Evolutionary conservation across 2,888 invertebrate genomes (phyloP), one percentile per base, ranked within the genome.

Genomic region (Lobophora halterata): DNA sequence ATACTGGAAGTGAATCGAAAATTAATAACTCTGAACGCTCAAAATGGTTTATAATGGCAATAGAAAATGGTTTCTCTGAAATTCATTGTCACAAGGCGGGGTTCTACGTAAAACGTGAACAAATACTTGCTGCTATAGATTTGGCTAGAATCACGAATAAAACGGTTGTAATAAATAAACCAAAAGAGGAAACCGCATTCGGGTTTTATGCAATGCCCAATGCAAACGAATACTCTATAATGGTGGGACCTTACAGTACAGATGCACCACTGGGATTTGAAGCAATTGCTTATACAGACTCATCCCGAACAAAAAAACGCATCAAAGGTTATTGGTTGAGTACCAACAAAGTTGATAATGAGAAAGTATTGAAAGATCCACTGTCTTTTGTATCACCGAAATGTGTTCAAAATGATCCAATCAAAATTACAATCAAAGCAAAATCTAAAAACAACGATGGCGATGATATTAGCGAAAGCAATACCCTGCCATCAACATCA

Each of bases 11-110:
- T 6, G 13, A 27, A 34, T 12, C 34, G 11, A 20, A 27, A 24
- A 25, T 30, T 8, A 32, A 58, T 42, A 49, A 51, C 26, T 30
- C 37, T 17, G 68, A 68, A 14, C 60, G 58, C 7, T 86, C 82
- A 13, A 85, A 81, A 67, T 91, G 91, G 91, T 88, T 89, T 52
- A 72, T 90, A 41, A 80, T 90, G 70, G 86, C 72, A 23, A 49
- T 90, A 20, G 88, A 89, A 69, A 77, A 88, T 37, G 88, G 88
- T 62, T 90, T 91, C 60, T 68, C 63, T 8, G 88, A 88, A 59
- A 74, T 91, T 27, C 72, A 81, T 32, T 89, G 91, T 56, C 72
- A 69, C 38, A 76, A 72, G 23, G 82, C 74, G 55, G 81, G 88
- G 1, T 89, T 89, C 58, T 88, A 88, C 35, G 89, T 90, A 1